Evolutionary conservation across 1,140 invertebrate species (phyloP).

Genomic region (Chlorops oryzae): DNA sequence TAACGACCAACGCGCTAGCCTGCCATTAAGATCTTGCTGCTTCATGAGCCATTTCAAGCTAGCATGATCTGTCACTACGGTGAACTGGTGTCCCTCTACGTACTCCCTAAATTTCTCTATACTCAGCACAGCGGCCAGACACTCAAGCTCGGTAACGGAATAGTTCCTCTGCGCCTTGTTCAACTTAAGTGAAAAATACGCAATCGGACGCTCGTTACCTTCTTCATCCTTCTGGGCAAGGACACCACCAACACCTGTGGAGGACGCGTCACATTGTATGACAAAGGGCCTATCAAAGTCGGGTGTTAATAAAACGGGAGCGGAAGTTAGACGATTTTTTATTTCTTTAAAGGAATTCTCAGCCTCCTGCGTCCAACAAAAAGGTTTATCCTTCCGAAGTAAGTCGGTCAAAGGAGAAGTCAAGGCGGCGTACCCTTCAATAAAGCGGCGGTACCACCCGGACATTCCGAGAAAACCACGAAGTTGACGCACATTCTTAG

Average conservation of each 20-base stretch:
- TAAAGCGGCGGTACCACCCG: slow-evolving; percentile 46
- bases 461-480: slow-evolving; percentile 47
- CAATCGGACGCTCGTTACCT: slow-evolving; percentile 21
- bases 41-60: slow-evolving; percentile 29
- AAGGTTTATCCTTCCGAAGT: background rate
- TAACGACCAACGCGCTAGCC: slow-evolving; percentile 30
- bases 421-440: slow-evolving; percentile 45
- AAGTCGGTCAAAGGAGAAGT: slow-evolving; percentile 25
- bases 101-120: slow-evolving; percentile 45
- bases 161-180: slow-evolving; percentile 43
- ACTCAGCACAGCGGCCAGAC: slow-evolving; percentile 45
- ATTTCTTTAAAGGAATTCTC: background rate
- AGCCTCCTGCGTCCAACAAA: background rate
- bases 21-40: slow-evolving; percentile 37
- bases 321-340: slow-evolving; percentile 25
- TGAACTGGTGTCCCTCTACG: slow-evolving; percentile 43
- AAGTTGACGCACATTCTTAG: slow-evolving; percentile 25
- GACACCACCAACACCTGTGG: slow-evolving; percentile 34
- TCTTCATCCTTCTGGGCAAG: slow-evolving; percentile 26
- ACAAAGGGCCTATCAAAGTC: slow-evolving; percentile 36
- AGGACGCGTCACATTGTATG: slow-evolving; percentile 40
- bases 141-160: slow-evolving; percentile 45
- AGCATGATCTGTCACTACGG: slow-evolving; percentile 33
- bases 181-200: slow-evolving; percentile 32
- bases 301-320: slow-evolving; percentile 33